Conservation (phyloP, 2,797 vertebrate genomes). For the Echeneis naucrates region DNA sequence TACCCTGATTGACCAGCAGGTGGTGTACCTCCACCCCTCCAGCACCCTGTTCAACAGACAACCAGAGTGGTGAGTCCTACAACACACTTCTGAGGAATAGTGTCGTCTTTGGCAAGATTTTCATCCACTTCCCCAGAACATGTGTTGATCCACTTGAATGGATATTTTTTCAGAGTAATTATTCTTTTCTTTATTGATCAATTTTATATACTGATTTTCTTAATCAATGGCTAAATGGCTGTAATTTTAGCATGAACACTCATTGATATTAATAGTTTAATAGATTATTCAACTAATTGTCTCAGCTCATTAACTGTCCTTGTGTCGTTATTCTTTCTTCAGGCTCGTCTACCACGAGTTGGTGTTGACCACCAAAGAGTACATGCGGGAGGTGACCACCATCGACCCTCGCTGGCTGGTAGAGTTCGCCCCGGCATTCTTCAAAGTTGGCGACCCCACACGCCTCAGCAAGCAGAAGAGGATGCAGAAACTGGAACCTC, state of each 20-base stretch:
- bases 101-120: not conserved
- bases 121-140: conserved; percentile 52
- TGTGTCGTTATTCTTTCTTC: not conserved
- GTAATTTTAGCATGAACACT: not conserved
- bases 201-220: not conserved
- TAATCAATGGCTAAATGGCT: too few relatives aligned
- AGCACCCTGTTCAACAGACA: conserved; percentile 97
- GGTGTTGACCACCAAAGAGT: conserved; percentile 98
- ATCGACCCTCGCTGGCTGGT: conserved; percentile 98
- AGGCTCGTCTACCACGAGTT: conserved; percentile 99
- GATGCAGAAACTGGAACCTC: conserved; percentile 95
- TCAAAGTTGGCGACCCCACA: conserved; percentile 97
- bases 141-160: not conserved
- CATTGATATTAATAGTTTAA: not conserved
- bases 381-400: conserved; percentile 98
- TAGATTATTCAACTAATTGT: too few relatives aligned
- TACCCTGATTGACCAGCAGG: conserved; percentile 93
- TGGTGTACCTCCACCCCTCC: conserved; percentile 93
- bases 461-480: conserved; percentile 99
- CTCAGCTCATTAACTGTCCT: conserved; percentile 78
- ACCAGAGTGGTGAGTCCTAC: conserved; percentile 91
- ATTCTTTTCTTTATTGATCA: not conserved
- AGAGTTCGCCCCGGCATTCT: conserved; percentile 96
- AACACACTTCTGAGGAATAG: too few relatives aligned
- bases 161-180: too few relatives aligned